Base-by-base conservation (phyloP, 2,888 invertebrate species). In the Cephus rjabovi region DNA sequence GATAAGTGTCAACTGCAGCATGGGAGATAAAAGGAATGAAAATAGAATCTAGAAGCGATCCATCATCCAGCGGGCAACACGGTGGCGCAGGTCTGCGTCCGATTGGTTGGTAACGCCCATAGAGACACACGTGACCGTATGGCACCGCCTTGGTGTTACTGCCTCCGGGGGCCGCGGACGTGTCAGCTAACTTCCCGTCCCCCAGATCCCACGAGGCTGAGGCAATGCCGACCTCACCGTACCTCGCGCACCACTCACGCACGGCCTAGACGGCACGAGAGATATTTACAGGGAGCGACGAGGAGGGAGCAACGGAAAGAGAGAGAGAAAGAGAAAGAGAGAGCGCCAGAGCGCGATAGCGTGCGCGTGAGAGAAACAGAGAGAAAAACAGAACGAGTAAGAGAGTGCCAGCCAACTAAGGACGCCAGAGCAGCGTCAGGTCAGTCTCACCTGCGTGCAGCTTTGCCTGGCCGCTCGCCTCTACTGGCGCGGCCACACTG, bases 1-100 rank as follows among this genome's bases (percentile, higher is more conserved):
- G 89, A 90, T 91, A 91, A 90, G 89, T 90, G 91, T 91, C 91
- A 91, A 91, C 91, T 90, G 90, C 91, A 90, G 84, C 88, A 87
- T 86, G 88, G 86, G 86, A 91, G 91, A 91, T 91, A 91, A 91
- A 91, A 91, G 87, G 86, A 89, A 87, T 87, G 89, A 88, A 90
- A 89, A 90, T 88, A 90, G 89, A 90, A 90, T 89, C 86, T 86
- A 83, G 80, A 79, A 83, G 85, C 89, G 91, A 91, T 91, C 91
- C 91, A 91, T 91, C 91, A 91, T 89, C 88, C 86, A 87, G 89
- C 84, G 88, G 86, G 87, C 88, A 85, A 87, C 85, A 81, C 81
- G 79, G 76, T 69, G 83, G 83, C 86, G 86, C 85, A 85, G 84
- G 77, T 81, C 81, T 84, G 70, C 69, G 73, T 77, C 69, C 77